Evolutionary conservation across 2,888 invertebrate species (phyloP).

Genomic region (Scaptomyza tumidula): DNA sequence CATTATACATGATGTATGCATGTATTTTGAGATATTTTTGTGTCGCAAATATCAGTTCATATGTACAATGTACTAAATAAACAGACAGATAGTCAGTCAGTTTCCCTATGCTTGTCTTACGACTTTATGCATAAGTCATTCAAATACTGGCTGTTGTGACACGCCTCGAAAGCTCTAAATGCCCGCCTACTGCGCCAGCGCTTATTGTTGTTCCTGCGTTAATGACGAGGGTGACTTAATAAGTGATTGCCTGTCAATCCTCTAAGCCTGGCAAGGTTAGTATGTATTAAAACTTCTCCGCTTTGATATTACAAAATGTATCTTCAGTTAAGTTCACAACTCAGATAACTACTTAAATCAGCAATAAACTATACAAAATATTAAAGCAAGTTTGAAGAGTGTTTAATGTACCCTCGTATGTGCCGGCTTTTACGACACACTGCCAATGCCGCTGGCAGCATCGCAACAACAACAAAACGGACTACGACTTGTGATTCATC

Average conservation of each 20-base stretch:
- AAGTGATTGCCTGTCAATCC: neutral
- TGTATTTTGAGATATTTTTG: neutral
- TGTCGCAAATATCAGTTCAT: neutral
- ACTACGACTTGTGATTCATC: slow-evolving; percentile 47
- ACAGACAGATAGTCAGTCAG: slow-evolving; percentile 3
- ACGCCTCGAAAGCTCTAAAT: slow-evolving; percentile 45
- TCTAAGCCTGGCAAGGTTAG: neutral
- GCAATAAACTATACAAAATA: neutral
- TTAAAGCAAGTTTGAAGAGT: neutral
- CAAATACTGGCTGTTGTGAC: slow-evolving; percentile 41
- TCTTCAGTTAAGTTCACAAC: neutral
- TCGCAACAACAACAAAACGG: slow-evolving; percentile 24
- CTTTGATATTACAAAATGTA: neutral
- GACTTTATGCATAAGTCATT: slow-evolving; percentile 28
- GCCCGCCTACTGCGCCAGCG: slow-evolving; percentile 30
- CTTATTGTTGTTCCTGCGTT: slow-evolving; percentile 15
- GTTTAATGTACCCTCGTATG: slow-evolving; percentile 23
- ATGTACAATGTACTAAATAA: neutral
- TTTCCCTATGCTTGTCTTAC: slow-evolving; percentile 20
- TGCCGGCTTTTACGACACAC: slow-evolving; percentile 32
- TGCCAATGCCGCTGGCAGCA: slow-evolving; percentile 21
- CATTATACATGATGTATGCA: slow-evolving; percentile 5
- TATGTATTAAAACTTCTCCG: neutral
- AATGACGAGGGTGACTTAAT: slow-evolving; percentile 23
- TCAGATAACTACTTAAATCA: neutral